Evolutionary conservation across 2,888 invertebrate genomes (phyloP), one percentile per base, ranked within the genome.

Genomic region (Pogonocherus hispidulus): DNA sequence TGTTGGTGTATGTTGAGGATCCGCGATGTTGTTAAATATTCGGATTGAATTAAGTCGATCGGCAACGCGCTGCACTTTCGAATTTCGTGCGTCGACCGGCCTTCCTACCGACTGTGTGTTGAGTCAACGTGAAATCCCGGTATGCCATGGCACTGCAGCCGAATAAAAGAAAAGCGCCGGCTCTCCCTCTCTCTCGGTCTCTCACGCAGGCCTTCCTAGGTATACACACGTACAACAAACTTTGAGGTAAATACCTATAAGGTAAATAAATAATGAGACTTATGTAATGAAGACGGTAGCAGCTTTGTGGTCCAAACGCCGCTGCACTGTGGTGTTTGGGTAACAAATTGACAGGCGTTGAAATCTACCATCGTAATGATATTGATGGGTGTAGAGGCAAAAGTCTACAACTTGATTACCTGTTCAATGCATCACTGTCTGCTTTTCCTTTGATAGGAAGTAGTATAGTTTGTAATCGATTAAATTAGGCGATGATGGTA

Each of bases 101-200:
- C 20, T 62, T 62, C 62, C 51, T 62, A 32, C 32, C 62, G 62
- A 62, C 62, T 62, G 62, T 62, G 20, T 51, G 37, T 51, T 51
- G 62, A 62, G 51, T 62, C 62, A 51, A 71, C 70, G 66, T 52
- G 66, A 71, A 69, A 73, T 71, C 72, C 69, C 67, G 67, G 72
- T 65, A 57, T 68, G 67, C 64, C 71, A 71, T 72, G 70, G 63
- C 69, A 69, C 63, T 66, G 70, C 71, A 63, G 57, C 70, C 72
- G 52, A 68, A 72, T 66, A 67, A 69, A 66, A 66, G 65, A 69
- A 68, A 68, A 62, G 51, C 47, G 51, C n/a, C 49, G 55, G 57
- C 62, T 60, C 63, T 64, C 69, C 66, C 71, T 71, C 70, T 70
- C 66, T 66, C 44, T 60, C 71, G 69, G 64, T 64, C 55, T 71